Conservation (phyloP, 1,140 invertebrate genomes). For the Acromyrmex echinatior region DNA sequence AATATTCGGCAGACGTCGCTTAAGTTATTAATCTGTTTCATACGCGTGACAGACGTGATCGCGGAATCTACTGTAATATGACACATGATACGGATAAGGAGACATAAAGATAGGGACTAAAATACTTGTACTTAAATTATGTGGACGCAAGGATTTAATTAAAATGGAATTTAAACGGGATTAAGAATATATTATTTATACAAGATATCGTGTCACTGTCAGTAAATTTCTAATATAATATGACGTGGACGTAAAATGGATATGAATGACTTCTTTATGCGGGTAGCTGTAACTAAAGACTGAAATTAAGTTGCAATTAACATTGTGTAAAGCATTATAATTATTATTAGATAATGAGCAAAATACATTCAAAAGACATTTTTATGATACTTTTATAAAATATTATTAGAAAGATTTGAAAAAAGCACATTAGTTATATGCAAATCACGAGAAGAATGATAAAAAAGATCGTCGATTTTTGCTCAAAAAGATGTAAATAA, state of each 20-base stretch:
- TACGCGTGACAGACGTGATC: constrained; percentile 9
- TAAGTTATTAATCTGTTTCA: constrained; percentile 37
- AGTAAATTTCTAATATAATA: constrained; percentile 38
- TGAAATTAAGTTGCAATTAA: background rate
- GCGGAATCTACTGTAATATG: constrained; percentile 40
- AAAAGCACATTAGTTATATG: background rate
- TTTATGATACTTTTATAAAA: background rate
- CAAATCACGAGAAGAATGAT: too few relatives aligned
- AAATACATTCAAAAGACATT: background rate
- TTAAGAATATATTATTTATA: constrained; percentile 43
- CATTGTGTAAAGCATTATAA: constrained; percentile 2
- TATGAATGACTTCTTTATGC: constrained; percentile 28
- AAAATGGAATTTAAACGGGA: constrained; percentile 34
- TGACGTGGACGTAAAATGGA: constrained; percentile 17
- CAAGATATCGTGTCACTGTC: constrained; percentile 23
- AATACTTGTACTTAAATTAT: constrained; percentile 34
- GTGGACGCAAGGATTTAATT: constrained; percentile 27
- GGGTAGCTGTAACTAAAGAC: background rate
- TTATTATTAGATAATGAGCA: constrained; percentile 17
- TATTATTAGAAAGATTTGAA: background rate
- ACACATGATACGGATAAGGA: constrained; percentile 48
- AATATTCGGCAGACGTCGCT: constrained; percentile 48
- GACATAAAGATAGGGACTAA: constrained; percentile 35
- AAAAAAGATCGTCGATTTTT: too few relatives aligned
- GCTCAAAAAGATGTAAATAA: too few relatives aligned